Evolutionary conservation across 2,113 vertebrate species (phyloP), one percentile per base, ranked within the genome.

Genomic region (Microtus richardsoni): DNA sequence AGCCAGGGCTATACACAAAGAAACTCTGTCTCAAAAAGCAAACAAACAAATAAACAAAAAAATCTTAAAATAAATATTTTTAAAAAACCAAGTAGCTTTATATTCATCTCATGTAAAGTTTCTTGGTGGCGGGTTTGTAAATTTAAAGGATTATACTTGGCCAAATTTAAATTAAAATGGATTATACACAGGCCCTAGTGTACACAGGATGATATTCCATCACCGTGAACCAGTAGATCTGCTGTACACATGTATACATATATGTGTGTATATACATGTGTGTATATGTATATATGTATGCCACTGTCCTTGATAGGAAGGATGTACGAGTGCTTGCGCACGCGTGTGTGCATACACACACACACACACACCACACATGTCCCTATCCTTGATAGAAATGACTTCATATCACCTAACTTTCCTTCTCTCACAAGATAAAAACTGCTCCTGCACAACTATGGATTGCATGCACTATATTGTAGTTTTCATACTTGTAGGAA

Each of bases 41-140:
- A 68, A 36, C 66, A 68, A 36, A 36, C 33, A 70, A 36, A 36
- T 33, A 68, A 68, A 6, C 28, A 33, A 80, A 54, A 33, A 58
- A n/a, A 54, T 54, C 78, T 80, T 80, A 54, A 80, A 80, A 19
- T 9, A 91, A n/a, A 22, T 58, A 54, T 49, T 64, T 82, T 79
- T 44, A 97, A 41, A 14, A 58, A 19, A 39, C 2, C 10, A 52
- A 21, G 41, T 58, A 91, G 33, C 22, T 91, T 82, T 33, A 14
- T 73, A 77, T 70, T 71, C 22, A 41, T 60, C 66, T 92, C n/a
- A 79, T 80, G 30, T 54, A 87, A 80, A 73, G 7, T 91, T 94
- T 93, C 33, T 95, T 89, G 92, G 41, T 88, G 39, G 78, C 47
- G 79, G 33, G 36, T 91, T 90, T 95, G 60, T 91, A 78, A 89